Evolutionary conservation across 2,113 vertebrate species (phyloP).

Genomic region (Oryzias woworae): DNA sequence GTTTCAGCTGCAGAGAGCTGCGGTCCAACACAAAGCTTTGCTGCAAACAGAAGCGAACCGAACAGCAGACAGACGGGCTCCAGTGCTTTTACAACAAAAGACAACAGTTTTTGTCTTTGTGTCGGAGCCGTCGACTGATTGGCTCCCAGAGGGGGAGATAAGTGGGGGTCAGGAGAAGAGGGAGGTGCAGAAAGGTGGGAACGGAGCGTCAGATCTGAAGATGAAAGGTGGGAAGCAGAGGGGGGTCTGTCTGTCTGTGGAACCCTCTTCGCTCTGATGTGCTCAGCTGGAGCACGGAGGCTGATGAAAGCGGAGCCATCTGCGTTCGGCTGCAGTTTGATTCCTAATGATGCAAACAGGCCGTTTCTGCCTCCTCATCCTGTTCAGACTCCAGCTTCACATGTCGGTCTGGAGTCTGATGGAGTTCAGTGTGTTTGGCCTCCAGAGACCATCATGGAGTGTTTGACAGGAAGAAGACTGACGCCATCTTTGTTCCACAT

Average conservation of each 20-base stretch:
- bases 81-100: neutral
- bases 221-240: neutral
- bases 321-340: constrained; percentile 31
- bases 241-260: constrained; percentile 12
- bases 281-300: constrained; percentile 43
- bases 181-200: constrained; percentile 16
- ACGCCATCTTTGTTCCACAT: too few species aligned
- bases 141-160: constrained; percentile 55
- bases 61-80: too few species aligned
- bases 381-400: too few species aligned
- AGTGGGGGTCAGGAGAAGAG: constrained; percentile 51
- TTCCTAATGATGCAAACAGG: constrained; percentile 25
- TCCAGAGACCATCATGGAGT: too few species aligned
- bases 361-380: too few species aligned
- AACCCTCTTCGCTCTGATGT: constrained; percentile 44
- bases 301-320: constrained; percentile 38
- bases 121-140: neutral
- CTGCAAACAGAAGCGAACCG: too few species aligned
- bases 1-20: too few species aligned
- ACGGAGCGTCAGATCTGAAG: constrained; percentile 21
- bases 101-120: neutral
- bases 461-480: too few species aligned
- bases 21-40: too few species aligned
- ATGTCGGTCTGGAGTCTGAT: too few species aligned
- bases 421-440: too few species aligned